Base-by-base conservation (phyloP, 1,140 invertebrate genomes). In the Pachypsylla venusta region DNA sequence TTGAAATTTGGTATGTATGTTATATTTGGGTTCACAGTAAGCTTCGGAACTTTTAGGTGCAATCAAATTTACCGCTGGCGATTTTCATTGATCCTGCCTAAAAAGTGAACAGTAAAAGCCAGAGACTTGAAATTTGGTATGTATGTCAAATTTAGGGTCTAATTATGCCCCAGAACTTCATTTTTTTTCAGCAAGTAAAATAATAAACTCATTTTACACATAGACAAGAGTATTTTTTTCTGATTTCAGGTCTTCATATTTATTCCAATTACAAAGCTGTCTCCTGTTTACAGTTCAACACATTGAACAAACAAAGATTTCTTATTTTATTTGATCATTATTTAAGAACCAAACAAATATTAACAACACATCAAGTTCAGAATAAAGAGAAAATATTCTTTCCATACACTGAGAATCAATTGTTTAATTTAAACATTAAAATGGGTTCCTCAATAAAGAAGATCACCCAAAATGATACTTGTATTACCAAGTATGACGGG, bases 201-300 rank as follows among this genome's bases (percentile, higher is more conserved):
- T n/a, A n/a, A n/a, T n/a, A n/a, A n/a, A n/a, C n/a, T n/a, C n/a
- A n/a, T n/a, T n/a, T n/a, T n/a, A n/a, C n/a, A n/a, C n/a, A n/a
- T n/a, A n/a, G n/a, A n/a, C n/a, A n/a, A n/a, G n/a, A n/a, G n/a
- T n/a, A n/a, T n/a, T n/a, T n/a, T n/a, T n/a, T n/a, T n/a, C n/a
- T n/a, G n/a, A n/a, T 48, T 48, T n/a, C 42, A 48, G 42, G 42
- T 48, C 7, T 48, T 19, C 42, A 48, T 19, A 48, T 48, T 19
- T 48, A 48, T 48, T 5, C 42, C 42, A 48, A 48, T n/a, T 48
- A 48, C 22, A 7, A 22, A 10, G 42, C 42, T 48, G 42, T 48
- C 7, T n/a, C 4, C 16, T 48, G 42, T 48, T 22, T 48, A 19
- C n/a, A 48, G 16, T 48, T 48, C n/a, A 48, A 48, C 16, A 48